Percentiles rank a stretch among this genome's conserved stretches.
Conservation (phyloP, 2,797 vertebrate genomes). For the Hypotaenidia philippensis region DNA sequence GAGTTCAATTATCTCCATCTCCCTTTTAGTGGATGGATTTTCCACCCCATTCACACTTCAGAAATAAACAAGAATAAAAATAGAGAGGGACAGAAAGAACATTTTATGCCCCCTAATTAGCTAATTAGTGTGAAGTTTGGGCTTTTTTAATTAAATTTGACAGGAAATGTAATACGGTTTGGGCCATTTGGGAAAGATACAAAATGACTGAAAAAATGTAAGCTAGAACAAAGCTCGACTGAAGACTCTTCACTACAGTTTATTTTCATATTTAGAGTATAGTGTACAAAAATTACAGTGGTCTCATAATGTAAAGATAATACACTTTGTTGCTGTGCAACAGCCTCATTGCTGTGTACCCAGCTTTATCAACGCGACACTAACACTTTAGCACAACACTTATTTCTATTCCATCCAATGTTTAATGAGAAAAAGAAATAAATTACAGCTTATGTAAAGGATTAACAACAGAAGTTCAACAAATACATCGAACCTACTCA, state of each 20-base stretch:
- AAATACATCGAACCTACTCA: background rate
- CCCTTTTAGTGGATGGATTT: constrained; percentile 57
- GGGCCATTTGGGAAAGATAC: background rate
- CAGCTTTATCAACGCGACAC: background rate
- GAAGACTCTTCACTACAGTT: background rate
- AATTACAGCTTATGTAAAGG: background rate
- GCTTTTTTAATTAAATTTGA: background rate
- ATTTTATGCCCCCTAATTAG: constrained; percentile 19
- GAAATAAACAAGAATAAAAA: constrained; percentile 68
- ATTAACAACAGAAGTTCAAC: background rate
- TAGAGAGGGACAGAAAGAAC: constrained; percentile 22
- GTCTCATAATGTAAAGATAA: background rate
- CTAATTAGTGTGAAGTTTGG: background rate
- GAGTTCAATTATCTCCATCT: constrained; percentile 71
- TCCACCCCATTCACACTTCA: constrained; percentile 45
- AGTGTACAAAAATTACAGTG: background rate
- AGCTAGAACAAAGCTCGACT: background rate
- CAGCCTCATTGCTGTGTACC: background rate
- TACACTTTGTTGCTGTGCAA: background rate
- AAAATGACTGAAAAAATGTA: background rate
- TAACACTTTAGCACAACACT: constrained; percentile 4
- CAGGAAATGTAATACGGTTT: background rate
- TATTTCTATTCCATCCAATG: background rate
- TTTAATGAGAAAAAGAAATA: background rate
- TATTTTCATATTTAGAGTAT: background rate